Conservation (phyloP, 2,888 invertebrate genomes). For the Leptopilina drosophilae region DNA sequence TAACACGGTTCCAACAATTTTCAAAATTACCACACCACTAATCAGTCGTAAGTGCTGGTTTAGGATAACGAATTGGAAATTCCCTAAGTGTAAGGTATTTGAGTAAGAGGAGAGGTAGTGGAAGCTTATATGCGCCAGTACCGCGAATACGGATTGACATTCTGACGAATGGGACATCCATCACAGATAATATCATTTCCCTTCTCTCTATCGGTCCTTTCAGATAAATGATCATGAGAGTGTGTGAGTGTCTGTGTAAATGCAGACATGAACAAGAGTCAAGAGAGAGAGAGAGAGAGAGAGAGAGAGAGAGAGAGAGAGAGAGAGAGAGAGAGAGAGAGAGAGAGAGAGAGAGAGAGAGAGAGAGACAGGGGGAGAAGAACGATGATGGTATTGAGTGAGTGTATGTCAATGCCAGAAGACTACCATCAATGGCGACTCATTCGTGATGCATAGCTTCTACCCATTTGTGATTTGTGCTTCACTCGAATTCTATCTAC, state of each 20-base stretch:
- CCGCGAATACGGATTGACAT: constrained; percentile 26
- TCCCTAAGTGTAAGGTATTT: neutral
- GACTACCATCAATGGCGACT: constrained; percentile 45
- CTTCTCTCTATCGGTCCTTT: neutral
- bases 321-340: neutral
- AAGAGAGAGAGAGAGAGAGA: neutral
- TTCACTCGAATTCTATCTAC: constrained; percentile 33
- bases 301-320: constrained; percentile 8
- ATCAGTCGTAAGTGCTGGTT: constrained; percentile 37
- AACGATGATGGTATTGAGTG: constrained; percentile 39
- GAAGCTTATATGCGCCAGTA: constrained; percentile 17
- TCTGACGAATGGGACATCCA: constrained; percentile 44
- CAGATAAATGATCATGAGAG: neutral
- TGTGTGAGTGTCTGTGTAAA: neutral
- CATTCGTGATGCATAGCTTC: constrained; percentile 43
- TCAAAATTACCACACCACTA: constrained; percentile 1
- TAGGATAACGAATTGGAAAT: constrained; percentile 27
- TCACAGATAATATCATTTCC: constrained; percentile 48
- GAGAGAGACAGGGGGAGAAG: constrained; percentile 20
- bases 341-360: constrained; percentile 3
- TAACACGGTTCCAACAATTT: constrained; percentile 1
- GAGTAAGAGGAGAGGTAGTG: no score
- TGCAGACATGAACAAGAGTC: neutral
- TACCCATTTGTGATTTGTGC: constrained; percentile 40
- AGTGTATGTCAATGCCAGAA: constrained; percentile 44